phyloP scores from a whole-genome alignment of 2,113 vertebrate species.

The Phainopepla nitens region DNA sequence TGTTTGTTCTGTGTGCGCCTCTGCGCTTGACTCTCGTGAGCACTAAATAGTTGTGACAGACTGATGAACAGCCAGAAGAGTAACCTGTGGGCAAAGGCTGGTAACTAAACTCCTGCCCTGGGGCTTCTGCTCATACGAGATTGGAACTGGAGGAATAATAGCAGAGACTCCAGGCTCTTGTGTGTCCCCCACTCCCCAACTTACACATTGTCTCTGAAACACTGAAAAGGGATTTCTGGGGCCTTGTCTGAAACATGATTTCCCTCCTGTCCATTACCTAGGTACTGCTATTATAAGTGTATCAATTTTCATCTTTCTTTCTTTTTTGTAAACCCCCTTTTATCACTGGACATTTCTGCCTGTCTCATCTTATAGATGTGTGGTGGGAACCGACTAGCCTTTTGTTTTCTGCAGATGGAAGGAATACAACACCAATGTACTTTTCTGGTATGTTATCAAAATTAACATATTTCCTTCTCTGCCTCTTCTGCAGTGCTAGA shows the following conservation, averaged over 20 bases:
- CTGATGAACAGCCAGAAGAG: not conserved
- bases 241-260: not conserved
- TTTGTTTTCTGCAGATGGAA: conserved; percentile 8
- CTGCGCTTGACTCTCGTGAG: not conserved
- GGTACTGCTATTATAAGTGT: not conserved
- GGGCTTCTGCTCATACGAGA: not conserved
- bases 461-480: not conserved
- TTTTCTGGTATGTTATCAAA: not conserved
- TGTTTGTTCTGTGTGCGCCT: not conserved
- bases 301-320: conserved; percentile 13
- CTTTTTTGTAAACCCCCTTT: not conserved
- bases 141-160: not conserved
- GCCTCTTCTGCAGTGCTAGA: not conserved
- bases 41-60: not conserved
- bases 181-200: not conserved
- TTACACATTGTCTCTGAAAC: not conserved
- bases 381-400: conserved; percentile 5
- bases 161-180: not conserved
- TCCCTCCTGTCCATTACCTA: not conserved
- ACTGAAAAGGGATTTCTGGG: not conserved
- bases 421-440: conserved; percentile 12
- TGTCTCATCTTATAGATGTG: conserved; percentile 3
- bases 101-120: not conserved
- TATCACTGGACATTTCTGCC: not conserved
- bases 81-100: not conserved